Evolutionary conservation across 2,888 invertebrate species (phyloP), one percentile per base, ranked within the genome.

Genomic region (Agrochola lychnidis): DNA sequence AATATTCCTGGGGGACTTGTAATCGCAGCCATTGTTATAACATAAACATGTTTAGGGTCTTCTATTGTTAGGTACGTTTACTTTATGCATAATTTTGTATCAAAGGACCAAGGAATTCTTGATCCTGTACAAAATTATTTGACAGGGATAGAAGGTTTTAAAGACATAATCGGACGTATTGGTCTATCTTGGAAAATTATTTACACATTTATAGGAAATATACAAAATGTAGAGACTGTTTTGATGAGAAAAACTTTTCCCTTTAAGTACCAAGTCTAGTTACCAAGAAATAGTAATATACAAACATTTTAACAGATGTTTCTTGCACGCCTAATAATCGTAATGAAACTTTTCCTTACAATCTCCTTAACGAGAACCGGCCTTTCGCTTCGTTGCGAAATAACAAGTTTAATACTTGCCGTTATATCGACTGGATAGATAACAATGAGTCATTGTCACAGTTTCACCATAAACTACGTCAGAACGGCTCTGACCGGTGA

Each of bases 371-470:
- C 80, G 53, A 79, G 80, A 72, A 70, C 85, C n/a, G 61, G 81
- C 81, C 87, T 87, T 88, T 87, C 73, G 82, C 79, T 53, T 30
- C 30, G 75, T 77, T 82, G 78, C 84, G 76, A 87, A 86, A 86
- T 76, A 79, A 78, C 87, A 74, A 78, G 81, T 84, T 87, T 72
- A 78, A 75, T 79, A 78, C 78, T 75, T 70, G 62, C 81, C 75
- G 84, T 85, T 85, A 79, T 83, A 82, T 83, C 83, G 77, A 61
- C 53, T 70, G 71, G 77, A 87, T 88, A 87, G 88, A 88, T 85
- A 87, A 87, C 84, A 89, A 86, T 88, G 88, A 88, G 25, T 88
- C 89, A 87, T 84, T 81, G 79, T 87, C 71, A 79, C 78, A 75
- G 81, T 89, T 84, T 84, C 79, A 69, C 64, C 69, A 68, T 83